Conservation (phyloP, 2,113 vertebrate genomes). For the Pelobates fuscus region DNA sequence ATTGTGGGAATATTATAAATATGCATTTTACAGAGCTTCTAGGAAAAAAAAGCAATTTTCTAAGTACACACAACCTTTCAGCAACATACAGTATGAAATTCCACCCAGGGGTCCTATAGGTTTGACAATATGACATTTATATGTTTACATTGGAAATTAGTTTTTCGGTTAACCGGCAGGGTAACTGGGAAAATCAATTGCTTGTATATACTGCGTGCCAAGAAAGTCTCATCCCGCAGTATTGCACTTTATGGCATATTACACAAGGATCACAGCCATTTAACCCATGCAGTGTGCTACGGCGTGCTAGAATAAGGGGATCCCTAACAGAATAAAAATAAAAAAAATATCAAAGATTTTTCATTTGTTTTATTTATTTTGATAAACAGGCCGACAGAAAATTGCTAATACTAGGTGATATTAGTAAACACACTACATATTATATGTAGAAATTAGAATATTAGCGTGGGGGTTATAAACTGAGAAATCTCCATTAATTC, state of each 20-base stretch:
- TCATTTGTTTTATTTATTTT: too few relatives aligned
- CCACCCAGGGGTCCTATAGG: constrained; percentile 3
- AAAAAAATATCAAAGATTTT: too few relatives aligned
- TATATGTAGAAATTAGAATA: too few relatives aligned
- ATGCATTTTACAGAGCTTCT: not conserved
- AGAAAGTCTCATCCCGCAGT: not conserved
- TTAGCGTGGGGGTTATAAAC: too few relatives aligned
- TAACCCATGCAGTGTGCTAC: too few relatives aligned
- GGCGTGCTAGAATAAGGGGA: too few relatives aligned
- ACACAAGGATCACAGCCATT: not conserved
- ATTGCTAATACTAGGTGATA: too few relatives aligned
- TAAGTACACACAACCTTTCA: constrained; percentile 2
- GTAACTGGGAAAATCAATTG: constrained; percentile 3
- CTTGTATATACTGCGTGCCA: not conserved
- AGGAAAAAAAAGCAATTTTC: constrained; percentile 8
- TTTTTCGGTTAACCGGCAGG: not conserved
- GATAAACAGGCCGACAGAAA: too few relatives aligned
- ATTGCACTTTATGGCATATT: not conserved
- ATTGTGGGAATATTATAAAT: constrained; percentile 19
- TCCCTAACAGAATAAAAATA: too few relatives aligned
- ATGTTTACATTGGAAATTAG: constrained; percentile 1
- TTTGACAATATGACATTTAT: constrained; percentile 8
- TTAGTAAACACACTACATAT: too few relatives aligned
- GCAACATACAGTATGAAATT: constrained; percentile 5
- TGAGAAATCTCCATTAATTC: too few relatives aligned